Conservation (phyloP, 2,113 vertebrate genomes). For the Cyphomyrus discorhynchus region DNA sequence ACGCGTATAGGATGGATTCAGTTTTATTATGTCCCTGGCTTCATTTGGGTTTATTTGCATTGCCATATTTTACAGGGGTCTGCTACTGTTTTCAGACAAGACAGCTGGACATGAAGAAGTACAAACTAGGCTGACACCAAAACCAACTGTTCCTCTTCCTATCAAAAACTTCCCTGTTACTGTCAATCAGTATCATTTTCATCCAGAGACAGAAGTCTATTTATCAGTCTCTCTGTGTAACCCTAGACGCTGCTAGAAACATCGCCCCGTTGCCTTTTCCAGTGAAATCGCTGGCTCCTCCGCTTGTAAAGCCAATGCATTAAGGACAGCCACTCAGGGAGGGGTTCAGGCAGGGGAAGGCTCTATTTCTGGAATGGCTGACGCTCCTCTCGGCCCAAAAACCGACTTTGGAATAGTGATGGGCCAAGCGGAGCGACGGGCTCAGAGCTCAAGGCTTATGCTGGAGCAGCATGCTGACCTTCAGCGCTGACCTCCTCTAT, state of each 20-base stretch:
- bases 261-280: not conserved
- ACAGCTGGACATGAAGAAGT: not conserved
- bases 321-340: constrained; percentile 52
- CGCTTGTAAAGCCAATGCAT: constrained; percentile 35
- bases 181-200: not conserved
- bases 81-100: not conserved
- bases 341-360: constrained; percentile 14
- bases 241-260: not conserved
- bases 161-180: not conserved
- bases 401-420: constrained; percentile 22
- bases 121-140: not conserved
- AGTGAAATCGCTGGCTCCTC: not conserved
- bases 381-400: constrained; percentile 24
- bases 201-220: not conserved
- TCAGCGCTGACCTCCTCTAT: not conserved
- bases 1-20: not conserved
- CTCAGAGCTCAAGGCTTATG: not conserved
- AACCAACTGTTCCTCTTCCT: not conserved
- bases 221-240: not conserved
- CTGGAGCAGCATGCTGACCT: constrained; percentile 19
- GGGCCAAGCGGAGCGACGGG: not conserved
- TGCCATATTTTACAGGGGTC: not conserved
- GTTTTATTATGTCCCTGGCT: not conserved
- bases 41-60: not conserved
- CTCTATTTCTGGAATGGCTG: constrained; percentile 23